phyloP scores from a whole-genome alignment of 1,140 invertebrate species.

The Tribolium madens region DNA sequence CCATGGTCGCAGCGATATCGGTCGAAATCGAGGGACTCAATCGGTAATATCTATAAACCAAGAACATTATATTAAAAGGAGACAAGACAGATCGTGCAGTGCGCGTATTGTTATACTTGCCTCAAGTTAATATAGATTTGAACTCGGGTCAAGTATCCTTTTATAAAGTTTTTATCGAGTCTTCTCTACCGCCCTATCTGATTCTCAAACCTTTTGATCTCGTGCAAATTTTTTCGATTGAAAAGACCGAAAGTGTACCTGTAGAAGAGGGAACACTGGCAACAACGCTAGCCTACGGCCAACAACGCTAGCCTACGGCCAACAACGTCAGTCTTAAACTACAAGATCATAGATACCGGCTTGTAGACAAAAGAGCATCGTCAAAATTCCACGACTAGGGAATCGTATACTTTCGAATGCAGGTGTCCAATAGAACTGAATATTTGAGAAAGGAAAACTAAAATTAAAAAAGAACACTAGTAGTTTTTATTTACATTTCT shows the following conservation, averaged over 20 bases:
- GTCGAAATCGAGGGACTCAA: conserved; percentile 51
- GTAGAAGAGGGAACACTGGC: not conserved
- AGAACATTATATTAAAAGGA: conserved; percentile 52
- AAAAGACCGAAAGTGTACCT: not conserved
- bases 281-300: not conserved
- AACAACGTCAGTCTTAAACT: not conserved
- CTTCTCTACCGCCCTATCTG: conserved; percentile 7
- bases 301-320: not conserved
- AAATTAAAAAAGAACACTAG: no score
- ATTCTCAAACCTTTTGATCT: conserved; percentile 9
- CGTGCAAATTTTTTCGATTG: not conserved
- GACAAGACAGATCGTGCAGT: conserved; percentile 56
- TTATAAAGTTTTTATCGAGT: conserved; percentile 8
- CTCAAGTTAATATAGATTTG: conserved; percentile 57
- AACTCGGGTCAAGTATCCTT: conserved; percentile 56
- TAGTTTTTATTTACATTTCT: no score
- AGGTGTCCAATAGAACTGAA: not conserved
- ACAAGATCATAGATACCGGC: conserved; percentile 14
- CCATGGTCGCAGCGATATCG: conserved; percentile 44
- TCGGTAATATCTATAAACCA: conserved; percentile 55
- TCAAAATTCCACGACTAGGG: conserved; percentile 1
- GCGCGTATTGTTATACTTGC: conserved; percentile 57
- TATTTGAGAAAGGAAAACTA: not conserved
- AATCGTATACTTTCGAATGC: conserved; percentile 9
- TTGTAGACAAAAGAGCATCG: conserved; percentile 7